Evolutionary conservation across 2,113 vertebrate genomes (phyloP).

Genomic region (Alligator sinensis): DNA sequence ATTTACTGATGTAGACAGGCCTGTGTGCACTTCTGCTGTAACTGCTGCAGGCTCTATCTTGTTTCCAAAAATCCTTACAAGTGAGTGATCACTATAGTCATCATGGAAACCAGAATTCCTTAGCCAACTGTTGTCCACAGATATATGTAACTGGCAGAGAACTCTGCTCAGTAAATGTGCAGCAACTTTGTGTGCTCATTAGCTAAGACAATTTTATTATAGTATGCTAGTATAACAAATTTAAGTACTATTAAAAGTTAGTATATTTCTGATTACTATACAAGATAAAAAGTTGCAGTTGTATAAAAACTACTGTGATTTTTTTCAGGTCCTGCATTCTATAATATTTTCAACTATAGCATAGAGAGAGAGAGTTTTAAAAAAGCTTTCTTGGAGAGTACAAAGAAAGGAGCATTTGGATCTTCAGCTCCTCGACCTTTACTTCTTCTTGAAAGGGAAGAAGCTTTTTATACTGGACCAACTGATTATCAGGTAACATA

Average conservation of each 20-base stretch:
- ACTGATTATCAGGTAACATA: slow-evolving; percentile 55
- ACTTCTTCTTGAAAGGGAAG: slow-evolving; percentile 10
- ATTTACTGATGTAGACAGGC: too few species aligned
- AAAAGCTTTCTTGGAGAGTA: background rate
- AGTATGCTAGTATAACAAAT: background rate
- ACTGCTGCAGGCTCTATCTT: too few species aligned
- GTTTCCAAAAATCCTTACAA: too few species aligned
- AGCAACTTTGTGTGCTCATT: background rate
- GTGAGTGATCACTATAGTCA: background rate
- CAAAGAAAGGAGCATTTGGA: slow-evolving; percentile 46
- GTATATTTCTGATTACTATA: background rate
- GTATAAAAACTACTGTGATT: slow-evolving; percentile 4
- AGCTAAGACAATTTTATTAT: background rate
- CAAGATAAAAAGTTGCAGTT: background rate
- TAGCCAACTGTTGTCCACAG: background rate
- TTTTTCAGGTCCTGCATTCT: slow-evolving; percentile 74
- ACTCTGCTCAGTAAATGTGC: background rate
- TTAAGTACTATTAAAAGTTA: background rate
- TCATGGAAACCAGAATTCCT: background rate
- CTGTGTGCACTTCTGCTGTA: too few species aligned
- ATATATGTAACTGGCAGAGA: background rate
- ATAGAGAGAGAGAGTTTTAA: background rate
- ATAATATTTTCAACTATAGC: slow-evolving; percentile 45
- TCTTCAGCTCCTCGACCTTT: slow-evolving; percentile 38
- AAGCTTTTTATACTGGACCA: background rate